phyloP scores from a whole-genome alignment of 37 sponge, comb jelly and placozoan species.

The Beroe forskalii region DNA sequence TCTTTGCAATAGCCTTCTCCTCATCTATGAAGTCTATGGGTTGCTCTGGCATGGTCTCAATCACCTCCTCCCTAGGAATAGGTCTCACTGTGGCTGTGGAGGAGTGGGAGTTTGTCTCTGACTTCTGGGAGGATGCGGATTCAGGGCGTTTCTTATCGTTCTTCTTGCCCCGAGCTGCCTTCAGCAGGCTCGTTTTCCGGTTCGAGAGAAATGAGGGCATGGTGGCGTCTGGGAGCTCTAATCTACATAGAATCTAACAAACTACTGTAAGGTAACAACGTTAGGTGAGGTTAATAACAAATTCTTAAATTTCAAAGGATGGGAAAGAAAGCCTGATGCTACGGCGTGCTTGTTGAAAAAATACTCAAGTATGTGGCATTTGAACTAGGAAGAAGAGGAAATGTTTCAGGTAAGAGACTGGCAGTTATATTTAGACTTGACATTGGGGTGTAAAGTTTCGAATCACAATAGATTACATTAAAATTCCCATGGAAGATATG shows the following conservation, averaged over 20 bases:
- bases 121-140: conserved; percentile 43
- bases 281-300: neutral
- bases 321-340: no score
- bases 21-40: conserved; percentile 39
- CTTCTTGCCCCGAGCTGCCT: conserved; percentile 16
- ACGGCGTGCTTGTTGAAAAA: no score
- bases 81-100: conserved; percentile 37
- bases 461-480: no score
- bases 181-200: neutral
- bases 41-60: conserved; percentile 11
- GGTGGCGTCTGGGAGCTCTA: neutral
- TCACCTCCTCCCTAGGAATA: neutral
- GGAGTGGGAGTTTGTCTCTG: conserved; percentile 18
- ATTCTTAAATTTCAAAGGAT: no score
- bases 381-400: no score
- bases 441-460: no score
- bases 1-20: conserved; percentile 48
- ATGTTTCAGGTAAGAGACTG: no score
- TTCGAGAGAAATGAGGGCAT: conserved; percentile 37
- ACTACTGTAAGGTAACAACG: neutral
- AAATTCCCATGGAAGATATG: no score
- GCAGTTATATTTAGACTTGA: no score
- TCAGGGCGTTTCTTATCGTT: conserved; percentile 11
- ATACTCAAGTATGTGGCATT: no score
- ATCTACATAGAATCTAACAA: neutral